Percentiles rank a stretch among this genome's conserved stretches.
These are phyloP conservation scores for Cheilosia soror DNA, from an alignment of 2,888 invertebrate species.

Conservation along the genomic window DNA sequence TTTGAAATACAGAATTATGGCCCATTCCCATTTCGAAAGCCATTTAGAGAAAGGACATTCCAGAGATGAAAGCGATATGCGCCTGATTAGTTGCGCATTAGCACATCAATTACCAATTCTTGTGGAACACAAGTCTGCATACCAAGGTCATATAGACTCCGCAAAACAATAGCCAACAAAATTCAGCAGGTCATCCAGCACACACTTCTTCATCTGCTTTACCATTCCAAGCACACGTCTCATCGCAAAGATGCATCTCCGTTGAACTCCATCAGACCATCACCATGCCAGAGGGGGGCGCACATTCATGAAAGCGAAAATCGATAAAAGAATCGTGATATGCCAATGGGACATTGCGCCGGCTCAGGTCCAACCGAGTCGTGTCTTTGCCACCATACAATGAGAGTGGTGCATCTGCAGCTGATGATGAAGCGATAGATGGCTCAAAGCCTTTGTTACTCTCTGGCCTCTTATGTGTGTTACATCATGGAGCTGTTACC, in stretches of 20 bases:
- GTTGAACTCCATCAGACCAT: slow-evolving; percentile 9
- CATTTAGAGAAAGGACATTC: slow-evolving; percentile 10
- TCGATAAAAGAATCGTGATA: slow-evolving; percentile 74
- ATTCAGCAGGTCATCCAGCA: slow-evolving; percentile 21
- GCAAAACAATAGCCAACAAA: slow-evolving; percentile 28
- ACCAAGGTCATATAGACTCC: slow-evolving; percentile 8
- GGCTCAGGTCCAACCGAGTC: slow-evolving; percentile 6
- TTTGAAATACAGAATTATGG: no score
- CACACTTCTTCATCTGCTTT: slow-evolving; percentile 17
- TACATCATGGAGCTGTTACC: slow-evolving; percentile 39
- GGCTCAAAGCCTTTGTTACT: slow-evolving; percentile 38
- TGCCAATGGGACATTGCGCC: slow-evolving; percentile 66
- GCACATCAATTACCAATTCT: slow-evolving; percentile 7
- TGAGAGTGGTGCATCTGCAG: slow-evolving; percentile 22
- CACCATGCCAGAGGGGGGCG: slow-evolving; percentile 25
- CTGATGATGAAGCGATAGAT: slow-evolving; percentile 42
- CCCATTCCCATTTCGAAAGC: no score
- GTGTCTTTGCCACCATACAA: slow-evolving; percentile 23
- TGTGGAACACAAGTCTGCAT: slow-evolving; percentile 5
- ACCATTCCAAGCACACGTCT: slow-evolving; percentile 20
- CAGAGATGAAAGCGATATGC: slow-evolving; percentile 25
- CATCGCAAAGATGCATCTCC: slow-evolving; percentile 35
- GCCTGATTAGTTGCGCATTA: neutral
- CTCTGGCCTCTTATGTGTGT: slow-evolving; percentile 21
- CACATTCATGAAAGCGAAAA: slow-evolving; percentile 65